Evolutionary conservation across 2,797 vertebrate species (phyloP), one percentile per base, ranked within the genome.

Genomic region (Anguilla anguilla): DNA sequence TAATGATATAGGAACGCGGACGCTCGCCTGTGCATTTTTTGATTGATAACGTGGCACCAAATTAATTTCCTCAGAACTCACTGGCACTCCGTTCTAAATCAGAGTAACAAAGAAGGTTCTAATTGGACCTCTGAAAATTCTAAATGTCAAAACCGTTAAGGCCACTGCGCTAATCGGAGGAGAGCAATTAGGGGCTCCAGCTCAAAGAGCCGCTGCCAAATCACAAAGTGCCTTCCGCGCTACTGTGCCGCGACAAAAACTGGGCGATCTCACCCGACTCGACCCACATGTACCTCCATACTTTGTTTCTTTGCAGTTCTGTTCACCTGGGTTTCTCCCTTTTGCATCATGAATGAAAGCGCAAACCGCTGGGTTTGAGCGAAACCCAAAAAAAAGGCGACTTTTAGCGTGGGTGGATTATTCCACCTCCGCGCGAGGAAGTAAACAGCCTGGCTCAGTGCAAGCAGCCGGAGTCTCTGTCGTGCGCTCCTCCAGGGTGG

Each of bases 401-500:
- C 85, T 88, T 89, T 87, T 87, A 89, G 87, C 15, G 72, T 85
- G 87, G 84, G 55, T 85, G 53, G 55, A 51, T 72, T 87, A 83
- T 87, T 88, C 86, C 86, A 86, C 79, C 69, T 67, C 86, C 57
- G 86, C 90, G 85, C 89, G 46, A 87, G 53, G 46, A 51, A 91
- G 90, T 89, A 91, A 92, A 89, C 88, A 92, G 89, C 86, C 86
- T 35, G 13, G 39, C 77, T 51, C 9, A 51, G 39, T 88, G 86
- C 90, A 86, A 35, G 85, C 69, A 89, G n/a, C 46, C 89, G 86
- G 84, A 87, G 88, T 83, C 87, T 87, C 31, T 87, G 85, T 77
- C 43, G 69, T 84, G 87, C 77, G 86, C 85, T 87, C 43, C 89
- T 90, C 81, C 77, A 35, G 87, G 89, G 87, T 87, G 31, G 87